phyloP scores from a whole-genome alignment of 30 jellyfish, hydroid and myxozoan species.

The Mastigias papua region DNA sequence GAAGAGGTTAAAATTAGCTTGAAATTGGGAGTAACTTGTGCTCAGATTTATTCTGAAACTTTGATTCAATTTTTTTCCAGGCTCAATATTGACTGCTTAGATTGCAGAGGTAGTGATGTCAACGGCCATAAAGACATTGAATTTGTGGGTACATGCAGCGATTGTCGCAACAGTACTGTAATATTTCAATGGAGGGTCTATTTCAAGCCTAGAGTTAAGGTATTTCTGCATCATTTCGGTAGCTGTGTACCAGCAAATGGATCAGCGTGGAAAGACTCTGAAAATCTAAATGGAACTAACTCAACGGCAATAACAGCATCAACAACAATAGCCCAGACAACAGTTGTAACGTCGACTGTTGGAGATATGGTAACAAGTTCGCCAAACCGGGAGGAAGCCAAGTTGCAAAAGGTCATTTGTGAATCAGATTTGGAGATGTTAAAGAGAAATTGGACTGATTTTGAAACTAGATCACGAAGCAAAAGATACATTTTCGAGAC shows the following conservation, averaged over 20 bases:
- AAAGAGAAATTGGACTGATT: constrained; percentile 15
- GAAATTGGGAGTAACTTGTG: too few species aligned
- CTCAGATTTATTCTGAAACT: background rate
- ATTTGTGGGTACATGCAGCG: constrained; percentile 37
- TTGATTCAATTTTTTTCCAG: constrained; percentile 11
- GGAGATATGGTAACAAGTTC: background rate
- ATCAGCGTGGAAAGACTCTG: constrained; percentile 49
- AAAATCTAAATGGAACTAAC: constrained; percentile 33
- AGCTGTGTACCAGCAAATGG: constrained; percentile 71
- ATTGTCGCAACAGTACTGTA: constrained; percentile 30
- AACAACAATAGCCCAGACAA: constrained; percentile 13
- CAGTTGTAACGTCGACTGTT: background rate
- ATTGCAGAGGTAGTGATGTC: constrained; percentile 54
- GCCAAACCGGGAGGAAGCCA: background rate
- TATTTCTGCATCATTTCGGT: constrained; percentile 41
- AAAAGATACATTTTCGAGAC: constrained; percentile 8
- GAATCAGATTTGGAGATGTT: constrained; percentile 13
- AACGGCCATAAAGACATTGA: constrained; percentile 38
- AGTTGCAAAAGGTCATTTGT: constrained; percentile 33
- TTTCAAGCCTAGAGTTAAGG: constrained; percentile 12
- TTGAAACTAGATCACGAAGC: background rate
- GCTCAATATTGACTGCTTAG: constrained; percentile 39
- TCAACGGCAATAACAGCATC: constrained; percentile 27
- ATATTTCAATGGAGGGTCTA: constrained; percentile 57
- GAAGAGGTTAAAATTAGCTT: too few species aligned